Conservation (phyloP, 2,113 vertebrate genomes). For the Mormoops blainvillei region DNA sequence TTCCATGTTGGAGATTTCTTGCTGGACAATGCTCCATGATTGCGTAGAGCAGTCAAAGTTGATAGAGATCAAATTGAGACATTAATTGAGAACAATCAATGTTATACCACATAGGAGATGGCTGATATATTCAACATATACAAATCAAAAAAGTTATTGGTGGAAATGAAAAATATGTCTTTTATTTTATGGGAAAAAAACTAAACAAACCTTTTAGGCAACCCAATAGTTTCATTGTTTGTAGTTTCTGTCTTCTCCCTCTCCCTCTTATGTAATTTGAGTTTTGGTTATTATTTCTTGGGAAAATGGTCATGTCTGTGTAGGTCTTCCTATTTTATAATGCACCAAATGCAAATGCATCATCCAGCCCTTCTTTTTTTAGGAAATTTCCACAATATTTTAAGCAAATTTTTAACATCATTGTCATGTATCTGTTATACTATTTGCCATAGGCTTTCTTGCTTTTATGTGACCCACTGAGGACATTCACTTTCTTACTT, state of each 20-base stretch:
- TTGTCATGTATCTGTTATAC: background rate
- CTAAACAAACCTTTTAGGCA: too few relatives aligned
- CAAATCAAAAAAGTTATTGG: too few relatives aligned
- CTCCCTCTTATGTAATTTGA: background rate
- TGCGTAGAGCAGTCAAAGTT: too few relatives aligned
- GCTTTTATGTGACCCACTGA: background rate
- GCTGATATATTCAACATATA: too few relatives aligned
- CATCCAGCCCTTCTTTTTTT: background rate
- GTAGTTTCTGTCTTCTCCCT: background rate
- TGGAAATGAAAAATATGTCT: too few relatives aligned
- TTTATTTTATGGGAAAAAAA: too few relatives aligned
- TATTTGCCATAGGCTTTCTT: background rate
- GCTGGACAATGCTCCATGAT: too few relatives aligned
- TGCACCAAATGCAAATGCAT: background rate
- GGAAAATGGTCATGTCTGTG: background rate
- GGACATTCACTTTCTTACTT: background rate
- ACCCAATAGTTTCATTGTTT: background rate
- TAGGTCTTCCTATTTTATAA: background rate
- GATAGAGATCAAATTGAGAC: too few relatives aligned
- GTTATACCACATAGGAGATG: too few relatives aligned
- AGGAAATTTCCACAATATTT: background rate
- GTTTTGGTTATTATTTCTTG: background rate
- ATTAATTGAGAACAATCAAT: too few relatives aligned
- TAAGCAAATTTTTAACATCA: background rate
- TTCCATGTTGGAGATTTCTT: too few relatives aligned